Percentiles rank a stretch among this genome's conserved stretches.
Evolutionary conservation across 2,113 vertebrate genomes (phyloP).

Genomic region (Pogona vitticeps): DNA sequence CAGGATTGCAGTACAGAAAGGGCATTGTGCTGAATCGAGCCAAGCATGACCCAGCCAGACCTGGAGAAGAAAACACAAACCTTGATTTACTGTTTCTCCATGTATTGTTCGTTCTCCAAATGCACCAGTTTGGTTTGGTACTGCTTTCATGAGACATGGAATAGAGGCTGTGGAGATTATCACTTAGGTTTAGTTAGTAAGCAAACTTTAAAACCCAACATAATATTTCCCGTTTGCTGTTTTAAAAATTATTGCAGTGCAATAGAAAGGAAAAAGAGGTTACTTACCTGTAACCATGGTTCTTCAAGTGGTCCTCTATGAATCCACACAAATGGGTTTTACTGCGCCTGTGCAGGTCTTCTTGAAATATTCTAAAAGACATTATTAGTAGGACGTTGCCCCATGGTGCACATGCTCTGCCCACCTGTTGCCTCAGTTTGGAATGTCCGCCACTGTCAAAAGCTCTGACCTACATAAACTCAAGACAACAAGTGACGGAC

Average conservation of each 20-base stretch:
- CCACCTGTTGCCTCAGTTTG: too few species aligned
- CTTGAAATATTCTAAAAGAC: too few species aligned
- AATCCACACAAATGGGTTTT: too few species aligned
- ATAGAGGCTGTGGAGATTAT: background rate
- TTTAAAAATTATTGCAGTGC: background rate
- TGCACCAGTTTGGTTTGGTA: background rate
- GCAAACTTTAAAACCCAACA: background rate
- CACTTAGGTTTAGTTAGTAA: background rate
- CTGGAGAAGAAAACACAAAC: conserved; percentile 65
- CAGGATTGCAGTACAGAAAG: conserved; percentile 97
- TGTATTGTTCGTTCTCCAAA: background rate
- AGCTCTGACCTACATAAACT: too few species aligned
- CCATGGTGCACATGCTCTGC: too few species aligned
- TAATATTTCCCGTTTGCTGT: background rate
- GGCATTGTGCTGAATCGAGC: conserved; percentile 95
- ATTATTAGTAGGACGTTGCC: too few species aligned
- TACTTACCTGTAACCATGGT: too few species aligned
- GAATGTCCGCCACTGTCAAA: too few species aligned
- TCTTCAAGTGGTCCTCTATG: too few species aligned
- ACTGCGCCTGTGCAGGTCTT: too few species aligned
- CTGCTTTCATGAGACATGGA: background rate
- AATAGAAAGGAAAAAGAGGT: background rate
- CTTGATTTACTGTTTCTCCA: background rate
- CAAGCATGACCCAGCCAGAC: conserved; percentile 94
- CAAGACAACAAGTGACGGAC: too few species aligned